Conservation (phyloP, 2,888 invertebrate genomes). For the Seira ritae region DNA sequence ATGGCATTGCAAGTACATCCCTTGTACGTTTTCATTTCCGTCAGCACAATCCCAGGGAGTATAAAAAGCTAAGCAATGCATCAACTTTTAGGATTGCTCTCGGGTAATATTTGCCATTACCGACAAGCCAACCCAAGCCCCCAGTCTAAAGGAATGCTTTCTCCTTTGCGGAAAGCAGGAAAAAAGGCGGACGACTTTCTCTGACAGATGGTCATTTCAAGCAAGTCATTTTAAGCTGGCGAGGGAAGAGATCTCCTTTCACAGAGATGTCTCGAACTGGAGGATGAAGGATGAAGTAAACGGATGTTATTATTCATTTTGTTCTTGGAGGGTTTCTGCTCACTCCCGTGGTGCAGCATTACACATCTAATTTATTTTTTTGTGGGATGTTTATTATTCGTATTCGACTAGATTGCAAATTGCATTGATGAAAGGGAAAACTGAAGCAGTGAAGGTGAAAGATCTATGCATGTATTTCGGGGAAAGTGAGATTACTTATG, state of each 20-base stretch:
- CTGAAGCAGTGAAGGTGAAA: too few species aligned
- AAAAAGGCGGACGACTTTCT: neutral
- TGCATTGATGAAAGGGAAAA: too few species aligned
- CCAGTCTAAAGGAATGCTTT: neutral
- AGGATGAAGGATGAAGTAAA: neutral
- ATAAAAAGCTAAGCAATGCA: neutral
- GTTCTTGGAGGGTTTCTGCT: too few species aligned
- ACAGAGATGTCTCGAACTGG: neutral
- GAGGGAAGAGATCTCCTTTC: neutral
- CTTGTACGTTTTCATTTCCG: neutral
- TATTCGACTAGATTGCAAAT: too few species aligned
- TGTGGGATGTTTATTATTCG: too few species aligned
- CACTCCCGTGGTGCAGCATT: too few species aligned
- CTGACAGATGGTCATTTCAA: slow-evolving; percentile 10
- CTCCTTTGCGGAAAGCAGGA: neutral
- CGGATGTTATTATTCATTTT: too few species aligned
- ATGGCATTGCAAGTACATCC: neutral
- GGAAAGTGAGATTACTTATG: too few species aligned
- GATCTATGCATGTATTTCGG: too few species aligned
- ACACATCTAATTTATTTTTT: too few species aligned
- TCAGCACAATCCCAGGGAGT: neutral
- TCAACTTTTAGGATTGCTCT: slow-evolving; percentile 16
- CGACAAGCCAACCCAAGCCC: neutral
- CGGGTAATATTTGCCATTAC: slow-evolving; percentile 30
- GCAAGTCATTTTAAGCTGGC: neutral